Evolutionary conservation across 2,797 vertebrate genomes (phyloP), one percentile per base, ranked within the genome.

Genomic region (Aythya fuligula): DNA sequence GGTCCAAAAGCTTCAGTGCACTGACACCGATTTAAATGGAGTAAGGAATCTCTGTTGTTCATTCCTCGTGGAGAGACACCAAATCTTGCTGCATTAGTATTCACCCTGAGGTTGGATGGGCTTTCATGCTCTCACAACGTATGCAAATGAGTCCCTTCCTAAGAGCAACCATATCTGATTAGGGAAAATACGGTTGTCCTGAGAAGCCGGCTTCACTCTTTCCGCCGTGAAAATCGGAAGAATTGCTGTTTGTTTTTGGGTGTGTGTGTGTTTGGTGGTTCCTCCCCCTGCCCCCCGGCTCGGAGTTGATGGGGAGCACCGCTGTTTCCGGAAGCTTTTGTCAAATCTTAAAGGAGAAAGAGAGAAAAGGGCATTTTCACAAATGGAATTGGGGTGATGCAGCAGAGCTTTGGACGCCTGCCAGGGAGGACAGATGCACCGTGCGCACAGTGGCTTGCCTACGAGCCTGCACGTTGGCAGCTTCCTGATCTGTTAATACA

Each of bases 81-180:
- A 60, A 79, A 87, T 94, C 91, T 90, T 65, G n/a, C 61, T 89
- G 53, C 77, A 92, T 96, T 96, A 93, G 90, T 93, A 91, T 95
- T 94, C 91, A 91, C 56, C 57, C 77, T 65, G 91, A 88, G 91
- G 61, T 81, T 95, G 89, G 87, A 87, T 83, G 58, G 76, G 69
- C 90, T 94, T 94, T 95, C 90, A 60, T 85, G 45, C 67, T 86
- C 64, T 85, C 88, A 20, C 77, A 94, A 89, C 86, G 69, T 94
- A 90, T 97, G 95, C 92, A 95, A 95, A 97, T 97, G 43, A 95
- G 88, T 65, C 61, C 67, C 94, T 70, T 87, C 67, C 81, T 87
- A 58, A 80, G 81, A 85, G 90, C 45, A 81, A 85, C 92, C 86
- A 60, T 96, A 92, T 96, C 88, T 92, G 72, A 92, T 93, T 72